Base-by-base conservation (phyloP, 2,797 vertebrate genomes). In the Malurus splendens region DNA sequence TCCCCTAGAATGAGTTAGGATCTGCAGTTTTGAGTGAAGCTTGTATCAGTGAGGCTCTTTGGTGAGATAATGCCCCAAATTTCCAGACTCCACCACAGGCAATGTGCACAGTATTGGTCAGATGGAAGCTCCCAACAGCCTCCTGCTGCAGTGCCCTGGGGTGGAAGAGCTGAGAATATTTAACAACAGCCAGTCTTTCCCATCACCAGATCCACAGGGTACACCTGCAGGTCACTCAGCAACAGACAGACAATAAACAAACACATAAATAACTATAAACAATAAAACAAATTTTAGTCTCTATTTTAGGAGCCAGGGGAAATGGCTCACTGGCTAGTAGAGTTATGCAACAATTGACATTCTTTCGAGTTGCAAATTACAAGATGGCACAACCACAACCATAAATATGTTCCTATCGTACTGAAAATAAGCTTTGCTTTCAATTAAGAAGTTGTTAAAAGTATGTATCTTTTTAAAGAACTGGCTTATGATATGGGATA, bases 381-480 rank as follows among this genome's bases (percentile, higher is more conserved):
- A 90, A 71, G 60, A 82, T 0, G 1, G 17, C 28, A 51, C 51
- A 74, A 74, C 33, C 75, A 65, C 45, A 59, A 83, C 23, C 41
- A 68, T 65, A 79, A 68, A 72, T 75, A 85, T 28, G 18, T 32
- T 84, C 38, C 52, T 70, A 66, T 48, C 18, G 0, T 50, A 48
- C 17, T 65, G 50, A 89, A 90, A 90, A 72, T 48, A 80, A 82
- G 55, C 20, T 91, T 93, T 78, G 44, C 36, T 90, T 90, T 83
- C 87, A 90, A 82, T 81, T 80, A 89, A 89, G 82, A 32, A 60
- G 56, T 60, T 73, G 52, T 68, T 83, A 55, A 71, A 87, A 82
- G 44, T 64, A 82, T 7, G 39, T 44, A 12, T 74, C 48, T 66
- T 84, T 87, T 70, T 54, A 78, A 87, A 90, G 67, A 90, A 70